Evolutionary conservation across 1,140 invertebrate genomes (phyloP).

Genomic region (Phymastichus coffea): DNA sequence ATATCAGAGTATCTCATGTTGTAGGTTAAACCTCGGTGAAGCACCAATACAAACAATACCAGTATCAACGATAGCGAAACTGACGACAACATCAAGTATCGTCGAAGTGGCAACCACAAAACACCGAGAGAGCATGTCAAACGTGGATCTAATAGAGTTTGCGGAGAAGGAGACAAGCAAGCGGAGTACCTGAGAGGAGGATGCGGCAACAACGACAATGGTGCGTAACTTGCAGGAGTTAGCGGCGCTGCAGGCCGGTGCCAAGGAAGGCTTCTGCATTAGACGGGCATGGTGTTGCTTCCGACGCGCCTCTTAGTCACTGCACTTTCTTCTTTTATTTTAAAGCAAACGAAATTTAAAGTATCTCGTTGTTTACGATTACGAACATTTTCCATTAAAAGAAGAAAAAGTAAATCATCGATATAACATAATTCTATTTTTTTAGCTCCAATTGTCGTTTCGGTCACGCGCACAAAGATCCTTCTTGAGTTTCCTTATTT

Average conservation of each 20-base stretch:
- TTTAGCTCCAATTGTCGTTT: too few species aligned
- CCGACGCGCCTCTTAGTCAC: conserved; percentile 52
- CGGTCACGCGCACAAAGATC: too few species aligned
- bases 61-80: not conserved
- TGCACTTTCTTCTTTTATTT: conserved; percentile 20
- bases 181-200: conserved; percentile 47
- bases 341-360: not conserved
- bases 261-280: conserved; percentile 53
- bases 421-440: not conserved
- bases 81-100: not conserved
- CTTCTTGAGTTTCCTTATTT: too few species aligned
- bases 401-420: not conserved
- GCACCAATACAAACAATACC: not conserved
- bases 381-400: not conserved
- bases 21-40: too few species aligned
- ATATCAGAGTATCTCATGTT: too few species aligned
- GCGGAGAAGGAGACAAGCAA: conserved; percentile 6
- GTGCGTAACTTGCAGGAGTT: conserved; percentile 35
- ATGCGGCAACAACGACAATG: conserved; percentile 32
- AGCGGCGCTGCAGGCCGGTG: conserved; percentile 31
- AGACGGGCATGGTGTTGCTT: conserved; percentile 58
- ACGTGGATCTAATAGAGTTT: conserved; percentile 47
- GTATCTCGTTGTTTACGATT: not conserved
- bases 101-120: not conserved
- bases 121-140: conserved; percentile 30